phyloP scores from a whole-genome alignment of 2,888 invertebrate genomes.

The Thecophora atra region DNA sequence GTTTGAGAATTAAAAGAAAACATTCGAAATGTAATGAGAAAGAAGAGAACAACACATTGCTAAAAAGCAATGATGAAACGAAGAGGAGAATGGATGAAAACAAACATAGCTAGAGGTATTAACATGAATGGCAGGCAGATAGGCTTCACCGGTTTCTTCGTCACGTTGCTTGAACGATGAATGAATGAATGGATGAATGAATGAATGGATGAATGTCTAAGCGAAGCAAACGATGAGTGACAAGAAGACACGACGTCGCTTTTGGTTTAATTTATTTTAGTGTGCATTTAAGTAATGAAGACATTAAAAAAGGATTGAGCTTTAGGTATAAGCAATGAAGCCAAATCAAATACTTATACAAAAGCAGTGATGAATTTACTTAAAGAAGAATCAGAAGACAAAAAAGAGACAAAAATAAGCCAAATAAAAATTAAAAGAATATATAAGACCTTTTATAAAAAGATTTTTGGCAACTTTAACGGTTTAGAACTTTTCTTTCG shows the following conservation, averaged over 20 bases:
- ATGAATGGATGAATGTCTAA: conserved; percentile 13
- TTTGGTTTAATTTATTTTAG: neutral
- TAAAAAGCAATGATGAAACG: neutral
- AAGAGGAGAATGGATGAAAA: neutral
- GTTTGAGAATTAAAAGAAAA: neutral
- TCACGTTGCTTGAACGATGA: neutral
- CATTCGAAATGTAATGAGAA: neutral
- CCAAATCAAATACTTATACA: neutral
- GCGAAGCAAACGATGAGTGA: conserved; percentile 6
- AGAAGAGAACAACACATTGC: neutral
- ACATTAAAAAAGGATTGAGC: neutral
- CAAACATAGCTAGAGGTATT: neutral
- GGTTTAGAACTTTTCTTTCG: neutral
- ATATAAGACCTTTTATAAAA: too few relatives aligned
- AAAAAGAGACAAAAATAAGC: too few relatives aligned
- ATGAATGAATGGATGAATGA: neutral
- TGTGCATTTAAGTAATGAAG: neutral
- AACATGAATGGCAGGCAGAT: neutral
- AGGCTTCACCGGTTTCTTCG: neutral
- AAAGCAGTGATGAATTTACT: neutral
- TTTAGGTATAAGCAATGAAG: neutral
- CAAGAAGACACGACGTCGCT: neutral
- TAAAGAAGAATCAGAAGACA: too few relatives aligned
- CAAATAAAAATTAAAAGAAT: too few relatives aligned
- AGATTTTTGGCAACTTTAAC: too few relatives aligned